phyloP scores from a whole-genome alignment of 2,888 invertebrate genomes.

The Hirtodrosophila duncani region DNA sequence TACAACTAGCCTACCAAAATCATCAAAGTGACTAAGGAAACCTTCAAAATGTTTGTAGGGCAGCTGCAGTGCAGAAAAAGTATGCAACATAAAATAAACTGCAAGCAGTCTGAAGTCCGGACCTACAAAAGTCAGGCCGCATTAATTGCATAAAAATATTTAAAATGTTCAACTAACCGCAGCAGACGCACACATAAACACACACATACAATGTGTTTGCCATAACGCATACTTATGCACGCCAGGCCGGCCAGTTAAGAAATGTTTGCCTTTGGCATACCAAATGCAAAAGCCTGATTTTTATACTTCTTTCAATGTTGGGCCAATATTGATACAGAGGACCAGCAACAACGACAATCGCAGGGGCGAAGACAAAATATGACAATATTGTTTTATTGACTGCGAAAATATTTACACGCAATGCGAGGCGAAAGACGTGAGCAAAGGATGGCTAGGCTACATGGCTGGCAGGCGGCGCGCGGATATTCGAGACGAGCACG shows the following conservation, averaged over 20 bases:
- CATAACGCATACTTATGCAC: neutral
- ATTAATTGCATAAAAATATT: constrained; percentile 39
- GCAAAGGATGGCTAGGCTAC: constrained; percentile 26
- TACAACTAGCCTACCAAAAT: too few species aligned
- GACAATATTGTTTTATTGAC: constrained; percentile 74
- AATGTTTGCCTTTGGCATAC: constrained; percentile 48
- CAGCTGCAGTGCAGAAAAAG: constrained; percentile 5
- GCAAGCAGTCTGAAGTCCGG: constrained; percentile 26
- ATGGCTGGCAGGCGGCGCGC: constrained; percentile 49
- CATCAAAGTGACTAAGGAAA: too few species aligned
- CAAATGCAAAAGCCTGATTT: constrained; percentile 56
- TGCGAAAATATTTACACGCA: constrained; percentile 74
- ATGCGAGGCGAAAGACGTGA: constrained; percentile 43
- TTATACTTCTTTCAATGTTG: constrained; percentile 63
- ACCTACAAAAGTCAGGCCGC: constrained; percentile 15
- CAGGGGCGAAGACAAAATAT: constrained; percentile 53
- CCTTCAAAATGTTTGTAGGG: too few species aligned
- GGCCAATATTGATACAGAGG: constrained; percentile 61
- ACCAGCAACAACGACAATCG: constrained; percentile 1
- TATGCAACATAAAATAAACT: too few species aligned
- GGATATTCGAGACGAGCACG: constrained; percentile 13
- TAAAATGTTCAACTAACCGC: constrained; percentile 49
- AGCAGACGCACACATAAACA: constrained; percentile 24
- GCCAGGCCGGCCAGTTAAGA: constrained; percentile 24
- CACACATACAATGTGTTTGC: neutral